Base-by-base conservation (phyloP, 2,797 vertebrate genomes). In the Chelon labrosus region DNA sequence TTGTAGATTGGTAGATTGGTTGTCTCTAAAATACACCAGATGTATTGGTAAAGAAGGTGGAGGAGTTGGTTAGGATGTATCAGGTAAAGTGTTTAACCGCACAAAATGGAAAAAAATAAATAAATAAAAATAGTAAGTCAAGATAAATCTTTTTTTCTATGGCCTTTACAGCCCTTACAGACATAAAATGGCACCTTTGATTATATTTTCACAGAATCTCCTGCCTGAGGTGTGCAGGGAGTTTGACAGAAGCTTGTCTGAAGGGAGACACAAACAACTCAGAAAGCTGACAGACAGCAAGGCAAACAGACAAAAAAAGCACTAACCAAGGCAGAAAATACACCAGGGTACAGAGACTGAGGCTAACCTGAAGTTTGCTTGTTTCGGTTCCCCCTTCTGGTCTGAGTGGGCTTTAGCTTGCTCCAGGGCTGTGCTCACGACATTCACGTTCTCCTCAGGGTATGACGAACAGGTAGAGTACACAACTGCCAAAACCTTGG, bases 401-500 rank as follows among this genome's bases (percentile, higher is more conserved):
- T 88, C 87, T n/a, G 53, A 60, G 12, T 6, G 2, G 39, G 68
- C 54, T 7, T 61, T 70, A 61, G 68, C 66, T 80, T 78, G 87
- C 55, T 94, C 88, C 85, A 97, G 87, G 19, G 95, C 96, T 79
- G 93, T 92, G 57, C 84, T 91, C 80, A 97, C 90, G 50, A 97
- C 90, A n/a, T 77, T 85, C 84, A 96, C 96, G 16, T 98, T 99
- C 94, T 99, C 97, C 88, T 97, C 95, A 61, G 92, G 78, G 83
- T 95, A 94, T 63, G 95, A 53, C 0, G 96, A 99, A 66, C 95
- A 97, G 13, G 96, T 99, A 50, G 95, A 93, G 81, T 98, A 97
- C 47, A 98, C 94, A 86, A 98, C 85, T 10, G 93, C 91, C 89
- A 92, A 85, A 68, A 94, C 95, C 90, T 94, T 92, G 7, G 89